A percentile compares a stretch with the other conserved stretches of the same genome.
Evolutionary conservation across 1,140 invertebrate genomes (phyloP).

Genomic region (Coelopa frigida): DNA sequence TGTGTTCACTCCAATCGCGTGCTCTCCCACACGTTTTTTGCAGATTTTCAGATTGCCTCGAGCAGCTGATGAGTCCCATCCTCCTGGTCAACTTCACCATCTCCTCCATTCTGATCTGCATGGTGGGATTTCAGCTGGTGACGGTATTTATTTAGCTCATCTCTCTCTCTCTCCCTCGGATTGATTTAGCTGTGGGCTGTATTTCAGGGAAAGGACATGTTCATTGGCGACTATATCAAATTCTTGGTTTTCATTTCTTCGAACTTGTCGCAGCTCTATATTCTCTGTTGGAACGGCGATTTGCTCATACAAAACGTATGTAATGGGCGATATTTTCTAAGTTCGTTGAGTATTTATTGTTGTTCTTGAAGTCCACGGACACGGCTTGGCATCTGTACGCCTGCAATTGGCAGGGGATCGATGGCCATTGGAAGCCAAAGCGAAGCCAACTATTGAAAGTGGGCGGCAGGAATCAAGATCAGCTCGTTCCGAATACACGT

Average conservation of each 20-base stretch:
- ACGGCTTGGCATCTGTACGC: slow-evolving; percentile 32
- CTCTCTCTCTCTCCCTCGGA: too few relatives aligned
- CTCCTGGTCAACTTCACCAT: slow-evolving; percentile 34
- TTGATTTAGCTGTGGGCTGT: too few relatives aligned
- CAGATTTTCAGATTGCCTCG: slow-evolving; percentile 28
- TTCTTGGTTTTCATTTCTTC: slow-evolving; percentile 38
- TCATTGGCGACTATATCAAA: slow-evolving; percentile 36
- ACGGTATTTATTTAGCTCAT: slow-evolving; percentile 23
- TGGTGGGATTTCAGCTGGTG: slow-evolving; percentile 41
- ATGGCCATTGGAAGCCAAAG: background rate
- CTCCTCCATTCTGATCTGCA: slow-evolving; percentile 37
- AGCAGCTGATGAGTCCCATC: slow-evolving; percentile 41
- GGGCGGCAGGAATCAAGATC: too few relatives aligned
- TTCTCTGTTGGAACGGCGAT: slow-evolving; percentile 37
- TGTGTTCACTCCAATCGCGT: too few relatives aligned
- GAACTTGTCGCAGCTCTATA: slow-evolving; percentile 31
- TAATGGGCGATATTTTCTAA: background rate
- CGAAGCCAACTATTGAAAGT: too few relatives aligned
- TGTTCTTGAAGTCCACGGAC: slow-evolving; percentile 19
- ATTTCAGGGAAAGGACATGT: slow-evolving; percentile 31
- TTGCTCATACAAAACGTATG: slow-evolving; percentile 31
- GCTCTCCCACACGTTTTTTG: slow-evolving; percentile 6
- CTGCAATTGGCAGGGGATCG: slow-evolving; percentile 28
- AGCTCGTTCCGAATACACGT: too few relatives aligned
- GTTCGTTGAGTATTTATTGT: background rate